Base-by-base conservation (phyloP, 2,797 vertebrate genomes). In the Myotis planiceps region DNA sequence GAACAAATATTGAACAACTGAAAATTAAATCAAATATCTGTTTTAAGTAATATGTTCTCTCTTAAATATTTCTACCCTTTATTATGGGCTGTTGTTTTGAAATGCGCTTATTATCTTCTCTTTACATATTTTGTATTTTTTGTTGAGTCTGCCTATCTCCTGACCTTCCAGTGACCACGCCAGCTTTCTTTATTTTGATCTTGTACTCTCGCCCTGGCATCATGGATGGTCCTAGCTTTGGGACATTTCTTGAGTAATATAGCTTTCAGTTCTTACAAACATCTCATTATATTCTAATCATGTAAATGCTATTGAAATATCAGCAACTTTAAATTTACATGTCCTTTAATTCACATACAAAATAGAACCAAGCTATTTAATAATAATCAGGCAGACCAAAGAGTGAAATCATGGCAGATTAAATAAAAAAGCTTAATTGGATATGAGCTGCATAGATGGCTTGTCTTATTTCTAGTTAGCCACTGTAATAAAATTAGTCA, bases 331-430 rank as follows among this genome's bases (percentile, higher is more conserved):
- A 91, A 45, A 69, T 93, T 82, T 76, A 72, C 8, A 45, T 90
- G 9, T 42, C 37, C 18, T 91, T 94, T 94, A 96, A 87, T 84
- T 96, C 37, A 87, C 42, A 47, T 87, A 27, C 7, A 79, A 84
- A 76, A 76, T 75, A 86, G 85, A 72, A 79, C 49, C 16, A 91
- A 45, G 3, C 45, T 90, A 32, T 93, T 95, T 90, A 82, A 92
- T 92, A 91, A 47, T 91, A 55, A 90, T 53, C 53, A 90, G 88
- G 34, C 12, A 89, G 37, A 85, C 16, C 32, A 74, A 79, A 87
- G 88, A 25, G 15, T 79, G 47, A 94, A 92, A 88, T 92, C n/a
- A 19, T 69, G 10, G 25, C 69, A 19, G 37, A 39, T 63, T 68
- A 94, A 81, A 92, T 87, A 45, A 29, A 63, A 80, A 90, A 82